phyloP scores from a whole-genome alignment of 2,113 vertebrate species.

The Cairina moschata region DNA sequence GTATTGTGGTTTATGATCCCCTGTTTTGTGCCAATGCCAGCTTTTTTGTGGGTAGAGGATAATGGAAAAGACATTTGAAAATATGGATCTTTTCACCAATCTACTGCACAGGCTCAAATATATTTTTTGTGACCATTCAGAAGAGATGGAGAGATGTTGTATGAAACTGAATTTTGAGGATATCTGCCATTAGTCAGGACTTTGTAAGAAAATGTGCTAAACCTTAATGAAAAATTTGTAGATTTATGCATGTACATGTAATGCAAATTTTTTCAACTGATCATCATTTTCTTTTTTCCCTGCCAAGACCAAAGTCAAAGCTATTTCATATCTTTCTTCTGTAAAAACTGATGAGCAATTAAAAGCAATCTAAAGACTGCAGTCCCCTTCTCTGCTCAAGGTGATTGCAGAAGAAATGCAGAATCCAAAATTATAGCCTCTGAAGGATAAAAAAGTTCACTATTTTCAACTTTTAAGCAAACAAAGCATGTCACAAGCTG shows the following conservation, averaged over 20 bases:
- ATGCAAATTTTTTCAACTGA: neutral
- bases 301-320: neutral
- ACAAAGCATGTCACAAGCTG: neutral
- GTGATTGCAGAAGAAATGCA: constrained; percentile 7
- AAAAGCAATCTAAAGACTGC: neutral
- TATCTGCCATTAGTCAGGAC: neutral
- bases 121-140: neutral
- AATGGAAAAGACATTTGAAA: neutral
- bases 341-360: neutral
- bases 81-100: neutral
- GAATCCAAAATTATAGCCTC: neutral
- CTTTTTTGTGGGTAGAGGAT: accelerated
- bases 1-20: neutral
- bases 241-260: neutral
- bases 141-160: neutral
- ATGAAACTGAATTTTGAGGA: neutral
- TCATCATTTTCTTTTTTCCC: neutral
- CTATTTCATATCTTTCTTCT: neutral
- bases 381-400: neutral
- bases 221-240: neutral
- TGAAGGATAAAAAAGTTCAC: neutral
- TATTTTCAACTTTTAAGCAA: neutral
- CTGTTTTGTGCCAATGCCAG: neutral
- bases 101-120: neutral
- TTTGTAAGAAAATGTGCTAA: neutral